Evolutionary conservation across 2,113 vertebrate species (phyloP).

Genomic region (Lepisosteus osseus): DNA sequence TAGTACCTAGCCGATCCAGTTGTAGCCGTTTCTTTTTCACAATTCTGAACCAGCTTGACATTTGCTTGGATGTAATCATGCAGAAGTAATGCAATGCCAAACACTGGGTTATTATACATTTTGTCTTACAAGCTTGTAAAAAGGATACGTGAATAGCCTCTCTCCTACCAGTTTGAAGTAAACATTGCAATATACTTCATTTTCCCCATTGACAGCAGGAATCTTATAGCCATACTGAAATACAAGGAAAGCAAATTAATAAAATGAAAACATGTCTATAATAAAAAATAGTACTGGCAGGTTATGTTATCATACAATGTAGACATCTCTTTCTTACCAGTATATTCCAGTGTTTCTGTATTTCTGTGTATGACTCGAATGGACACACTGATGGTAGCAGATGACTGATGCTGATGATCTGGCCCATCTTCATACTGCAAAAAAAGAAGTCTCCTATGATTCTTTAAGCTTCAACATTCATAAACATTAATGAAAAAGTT

Average conservation of each 20-base stretch:
- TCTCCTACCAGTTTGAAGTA: constrained; percentile 78
- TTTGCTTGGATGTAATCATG: no score
- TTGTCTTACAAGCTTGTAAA: background rate
- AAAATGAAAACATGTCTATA: background rate
- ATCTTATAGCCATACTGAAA: constrained; percentile 86
- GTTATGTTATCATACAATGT: background rate
- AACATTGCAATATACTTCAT: constrained; percentile 72
- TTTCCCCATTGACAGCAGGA: constrained; percentile 60
- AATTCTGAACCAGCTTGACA: no score
- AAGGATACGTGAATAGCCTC: constrained; percentile 84
- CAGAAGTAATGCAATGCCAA: no score
- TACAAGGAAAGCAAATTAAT: constrained; percentile 22
- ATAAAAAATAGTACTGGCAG: constrained; percentile 11
- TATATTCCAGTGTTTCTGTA: constrained; percentile 78
- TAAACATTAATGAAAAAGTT: no score
- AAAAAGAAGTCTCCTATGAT: constrained; percentile 19
- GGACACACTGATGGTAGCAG: constrained; percentile 68
- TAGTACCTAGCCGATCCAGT: no score
- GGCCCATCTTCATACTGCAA: constrained; percentile 89
- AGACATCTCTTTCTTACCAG: constrained; percentile 62
- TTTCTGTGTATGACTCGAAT: constrained; percentile 73
- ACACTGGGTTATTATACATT: no score
- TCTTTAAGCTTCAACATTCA: no score
- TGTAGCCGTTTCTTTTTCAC: no score
- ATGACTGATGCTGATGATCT: constrained; percentile 75